Evolutionary conservation across 2,113 vertebrate species (phyloP), one percentile per base, ranked within the genome.

Genomic region (Indicator indicator): DNA sequence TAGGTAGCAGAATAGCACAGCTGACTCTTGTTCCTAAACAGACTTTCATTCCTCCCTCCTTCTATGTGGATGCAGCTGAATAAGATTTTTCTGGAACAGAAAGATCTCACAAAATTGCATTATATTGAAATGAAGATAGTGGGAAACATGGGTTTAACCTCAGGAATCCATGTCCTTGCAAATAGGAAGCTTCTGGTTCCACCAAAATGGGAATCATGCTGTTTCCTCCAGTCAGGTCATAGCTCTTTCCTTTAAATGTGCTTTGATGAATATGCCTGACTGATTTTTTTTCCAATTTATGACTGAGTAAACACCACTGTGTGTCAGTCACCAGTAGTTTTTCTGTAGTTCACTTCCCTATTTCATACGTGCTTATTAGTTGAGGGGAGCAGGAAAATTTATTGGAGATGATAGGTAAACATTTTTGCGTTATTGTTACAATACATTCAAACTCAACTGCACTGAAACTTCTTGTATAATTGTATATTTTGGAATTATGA

Each of bases 401-500:
- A 26, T 17, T 33, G 26, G 50, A 55, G 11, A 32, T 19, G 2
- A 44, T 6, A 46, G 1, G 6, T 28, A 9, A 71, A 74, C 2
- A 1, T 46, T 79, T 42, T 24, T n/a, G 3, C 11, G 36, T 75
- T 94, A 52, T 46, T 75, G 14, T 52, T 56, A 15, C 8, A 26
- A 32, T 23, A 32, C 21, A 2, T 52, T 11, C 4, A 69, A 16
- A 27, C 7, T 60, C 0, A 0, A 8, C 3, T 7, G 30, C 18
- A 40, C 6, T 17, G 16, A 79, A 79, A 44, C 0, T 0, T 55
- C 30, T 68, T 6, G 30, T 38, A 48, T 33, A 27, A 30, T 18
- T 18, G 3, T 20, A 12, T 65, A 46, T 44, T 74, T 90, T 27
- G 2, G 12, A 67, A 71, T 15, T 27, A 63, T 6, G 12, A 54